Evolutionary conservation across 2,888 invertebrate species (phyloP).

Genomic region (Cataglyphis albicans): DNA sequence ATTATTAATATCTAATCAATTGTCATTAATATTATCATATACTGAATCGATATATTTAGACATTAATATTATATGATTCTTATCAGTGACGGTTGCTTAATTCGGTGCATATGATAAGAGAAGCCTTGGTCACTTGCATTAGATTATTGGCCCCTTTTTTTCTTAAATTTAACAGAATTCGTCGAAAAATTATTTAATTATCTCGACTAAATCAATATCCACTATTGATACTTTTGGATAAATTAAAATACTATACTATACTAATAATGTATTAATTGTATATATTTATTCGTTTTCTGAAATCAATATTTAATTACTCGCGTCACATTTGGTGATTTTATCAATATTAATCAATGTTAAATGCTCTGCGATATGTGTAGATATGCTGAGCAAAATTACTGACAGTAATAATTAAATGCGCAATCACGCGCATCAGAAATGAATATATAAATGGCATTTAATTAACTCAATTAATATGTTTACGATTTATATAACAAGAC

Average conservation of each 20-base stretch:
- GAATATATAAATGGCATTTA: background rate
- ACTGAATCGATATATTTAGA: background rate
- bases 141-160: background rate
- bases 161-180: background rate
- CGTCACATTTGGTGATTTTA: background rate
- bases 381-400: background rate
- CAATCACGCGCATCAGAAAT: background rate
- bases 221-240: background rate
- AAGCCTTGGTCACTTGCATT: background rate
- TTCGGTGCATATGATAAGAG: background rate
- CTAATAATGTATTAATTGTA: background rate
- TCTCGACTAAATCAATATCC: background rate
- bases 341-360: constrained; percentile 12
- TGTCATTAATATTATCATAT: background rate
- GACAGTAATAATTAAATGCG: constrained; percentile 21
- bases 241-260: background rate
- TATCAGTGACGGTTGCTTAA: too few relatives aligned
- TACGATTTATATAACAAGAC: background rate
- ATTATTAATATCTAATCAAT: background rate
- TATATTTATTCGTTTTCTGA: background rate
- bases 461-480: constrained; percentile 21
- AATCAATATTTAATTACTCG: constrained; percentile 14
- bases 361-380: background rate
- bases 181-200: background rate
- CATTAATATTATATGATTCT: background rate